A percentile compares a stretch with the other conserved stretches of the same genome.
Conservation (phyloP, 2,888 invertebrate species). For the Agrotis segetum region DNA sequence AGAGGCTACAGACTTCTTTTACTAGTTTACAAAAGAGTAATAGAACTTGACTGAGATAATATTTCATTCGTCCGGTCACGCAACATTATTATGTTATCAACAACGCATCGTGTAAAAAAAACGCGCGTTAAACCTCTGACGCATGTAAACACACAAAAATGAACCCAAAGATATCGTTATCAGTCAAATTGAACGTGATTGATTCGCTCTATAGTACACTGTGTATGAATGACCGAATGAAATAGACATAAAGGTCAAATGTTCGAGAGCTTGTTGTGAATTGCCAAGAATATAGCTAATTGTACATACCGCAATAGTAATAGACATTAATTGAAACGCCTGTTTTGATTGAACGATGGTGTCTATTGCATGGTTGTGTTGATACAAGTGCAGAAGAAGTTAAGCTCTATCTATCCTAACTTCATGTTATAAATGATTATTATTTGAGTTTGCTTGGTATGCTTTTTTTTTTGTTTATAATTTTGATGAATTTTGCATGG, state of each 20-base stretch:
- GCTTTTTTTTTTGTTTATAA: no score
- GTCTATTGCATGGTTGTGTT: slow-evolving; percentile 15
- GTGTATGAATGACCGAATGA: slow-evolving; percentile 44
- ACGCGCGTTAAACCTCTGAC: slow-evolving; percentile 47
- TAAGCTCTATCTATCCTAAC: not conserved
- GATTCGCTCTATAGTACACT: slow-evolving; percentile 32
- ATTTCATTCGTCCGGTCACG: slow-evolving; percentile 8
- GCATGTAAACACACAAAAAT: slow-evolving; percentile 37
- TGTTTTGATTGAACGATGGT: slow-evolving; percentile 52
- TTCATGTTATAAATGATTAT: no score
- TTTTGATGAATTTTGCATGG: no score
- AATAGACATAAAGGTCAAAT: slow-evolving; percentile 56
- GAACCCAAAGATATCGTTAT: slow-evolving; percentile 52
- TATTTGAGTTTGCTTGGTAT: no score
- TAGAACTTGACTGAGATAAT: not conserved
- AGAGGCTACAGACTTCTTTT: no score
- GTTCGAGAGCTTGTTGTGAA: slow-evolving; percentile 48
- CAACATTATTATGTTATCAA: slow-evolving; percentile 10
- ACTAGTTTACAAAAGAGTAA: not conserved
- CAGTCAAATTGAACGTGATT: slow-evolving; percentile 55
- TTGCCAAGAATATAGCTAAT: slow-evolving; percentile 60
- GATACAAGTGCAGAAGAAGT: slow-evolving; percentile 13
- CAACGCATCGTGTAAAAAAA: slow-evolving; percentile 30
- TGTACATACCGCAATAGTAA: slow-evolving; percentile 52
- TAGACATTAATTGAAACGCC: slow-evolving; percentile 60